These are phyloP conservation scores for Sebastes hubbsi DNA, from an alignment of 2,797 vertebrate species.

Conservation along the genomic window DNA sequence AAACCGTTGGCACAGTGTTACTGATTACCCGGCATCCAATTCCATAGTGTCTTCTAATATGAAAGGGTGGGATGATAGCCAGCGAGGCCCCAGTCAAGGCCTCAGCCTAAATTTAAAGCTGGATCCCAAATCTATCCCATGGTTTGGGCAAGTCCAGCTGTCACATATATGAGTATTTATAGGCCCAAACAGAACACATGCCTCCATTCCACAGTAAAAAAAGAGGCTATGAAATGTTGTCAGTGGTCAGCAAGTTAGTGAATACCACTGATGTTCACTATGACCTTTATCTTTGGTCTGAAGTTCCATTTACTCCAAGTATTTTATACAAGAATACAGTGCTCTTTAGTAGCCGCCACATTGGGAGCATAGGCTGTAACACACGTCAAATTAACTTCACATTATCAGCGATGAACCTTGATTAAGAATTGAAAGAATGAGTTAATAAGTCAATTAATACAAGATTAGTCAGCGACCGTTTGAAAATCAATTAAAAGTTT, in stretches of 20 bases:
- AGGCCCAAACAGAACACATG: conserved; percentile 64
- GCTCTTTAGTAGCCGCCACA: not conserved
- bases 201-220: conserved; percentile 51
- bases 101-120: conserved; percentile 73
- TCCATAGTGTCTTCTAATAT: conserved; percentile 14
- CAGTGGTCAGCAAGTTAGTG: conserved; percentile 44
- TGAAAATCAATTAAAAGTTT: not conserved
- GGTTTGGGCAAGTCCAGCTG: conserved; percentile 69
- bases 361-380: not conserved
- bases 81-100: conserved; percentile 52
- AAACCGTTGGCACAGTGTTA: conserved; percentile 39
- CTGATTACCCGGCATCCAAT: conserved; percentile 29
- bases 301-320: not conserved
- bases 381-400: not conserved
- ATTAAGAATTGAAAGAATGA: not conserved
- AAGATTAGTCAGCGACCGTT: not conserved
- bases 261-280: conserved; percentile 25
- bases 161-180: conserved; percentile 76
- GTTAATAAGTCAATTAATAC: not conserved
- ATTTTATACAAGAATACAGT: not conserved
- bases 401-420: not conserved
- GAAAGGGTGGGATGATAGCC: conserved; percentile 35
- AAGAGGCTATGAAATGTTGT: conserved; percentile 28
- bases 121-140: conserved; percentile 49
- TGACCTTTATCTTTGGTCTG: conserved; percentile 13